Evolutionary conservation across 2,888 invertebrate genomes (phyloP), one percentile per base, ranked within the genome.

Genomic region (Zelleria hepariella): DNA sequence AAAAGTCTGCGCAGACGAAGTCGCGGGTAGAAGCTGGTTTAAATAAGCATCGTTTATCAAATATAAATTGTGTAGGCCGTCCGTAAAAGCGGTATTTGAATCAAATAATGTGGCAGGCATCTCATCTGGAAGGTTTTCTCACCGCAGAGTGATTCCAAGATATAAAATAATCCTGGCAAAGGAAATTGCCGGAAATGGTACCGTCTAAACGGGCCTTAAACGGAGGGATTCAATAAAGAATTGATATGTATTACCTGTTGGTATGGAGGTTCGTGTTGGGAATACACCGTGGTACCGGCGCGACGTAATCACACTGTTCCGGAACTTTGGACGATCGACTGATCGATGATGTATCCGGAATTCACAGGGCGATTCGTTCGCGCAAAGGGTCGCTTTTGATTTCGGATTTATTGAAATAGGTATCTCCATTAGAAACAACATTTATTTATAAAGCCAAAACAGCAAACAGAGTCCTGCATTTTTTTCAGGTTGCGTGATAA

Each of bases 141-240:
- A n/a, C n/a, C n/a, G n/a, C n/a, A n/a, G n/a, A n/a, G n/a, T n/a
- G n/a, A 42, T 15, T 42, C 32, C n/a, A n/a, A 42, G 32, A 42
- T 15, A 42, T 15, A 15, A 42, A 15, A 15, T 42, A 15, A 42
- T 15, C 15, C 32, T 2, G 15, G 32, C 32, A 42, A 42, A 42
- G 32, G 32, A 42, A 42, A 42, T 42, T 42, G 32, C 32, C 32
- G 32, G 32, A 42, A 42, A 42, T 42, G 10, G 4, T 15, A 42
- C 32, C 32, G 32, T 15, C 32, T 42, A 42, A 42, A 42, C 32
- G 32, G 32, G 24, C 5, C 32, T 21, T 21, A 20, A 56, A 62
- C 27, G 65, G 65, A 63, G 65, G 65, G 72, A 77, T 79, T 78
- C 79, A 76, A 78, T 80, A 78, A 76, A 76, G 77, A 78, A 78